Evolutionary conservation across 1,140 invertebrate genomes (phyloP).

Genomic region (Cryptotermes secundus): DNA sequence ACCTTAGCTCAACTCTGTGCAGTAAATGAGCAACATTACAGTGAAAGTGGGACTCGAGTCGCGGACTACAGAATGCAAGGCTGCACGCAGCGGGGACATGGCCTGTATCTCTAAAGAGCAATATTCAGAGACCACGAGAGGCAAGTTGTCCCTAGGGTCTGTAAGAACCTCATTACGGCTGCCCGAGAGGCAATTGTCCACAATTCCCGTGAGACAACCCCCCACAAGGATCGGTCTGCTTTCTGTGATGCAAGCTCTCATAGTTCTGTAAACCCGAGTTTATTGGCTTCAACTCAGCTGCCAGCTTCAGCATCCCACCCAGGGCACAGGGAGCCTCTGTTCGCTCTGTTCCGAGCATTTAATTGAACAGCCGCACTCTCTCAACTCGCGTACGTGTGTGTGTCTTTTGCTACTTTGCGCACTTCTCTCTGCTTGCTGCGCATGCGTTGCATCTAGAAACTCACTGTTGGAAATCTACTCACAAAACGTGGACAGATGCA

Average conservation of each 20-base stretch:
- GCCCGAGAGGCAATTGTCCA: slow-evolving; percentile 6
- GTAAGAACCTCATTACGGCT: not conserved
- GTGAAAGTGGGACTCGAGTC: not conserved
- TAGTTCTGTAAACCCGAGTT: not conserved
- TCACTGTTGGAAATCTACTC: too few species aligned
- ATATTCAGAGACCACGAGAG: not conserved
- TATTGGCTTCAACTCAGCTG: not conserved
- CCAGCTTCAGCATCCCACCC: not conserved
- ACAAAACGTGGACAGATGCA: too few species aligned
- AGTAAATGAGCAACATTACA: too few species aligned
- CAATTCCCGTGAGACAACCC: not conserved
- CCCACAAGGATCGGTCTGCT: not conserved
- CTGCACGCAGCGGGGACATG: not conserved
- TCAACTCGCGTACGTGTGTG: too few species aligned
- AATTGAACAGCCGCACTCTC: too few species aligned
- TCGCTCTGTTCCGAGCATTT: too few species aligned
- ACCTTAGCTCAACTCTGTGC: too few species aligned
- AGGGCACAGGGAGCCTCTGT: not conserved
- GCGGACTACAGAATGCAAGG: not conserved
- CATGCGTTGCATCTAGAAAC: too few species aligned
- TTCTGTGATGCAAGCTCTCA: not conserved
- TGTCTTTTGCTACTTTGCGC: too few species aligned
- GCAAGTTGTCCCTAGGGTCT: not conserved
- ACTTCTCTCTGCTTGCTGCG: too few species aligned
- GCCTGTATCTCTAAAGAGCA: not conserved